Base-by-base conservation (phyloP, 1,140 invertebrate species). In the Pinna nobilis region DNA sequence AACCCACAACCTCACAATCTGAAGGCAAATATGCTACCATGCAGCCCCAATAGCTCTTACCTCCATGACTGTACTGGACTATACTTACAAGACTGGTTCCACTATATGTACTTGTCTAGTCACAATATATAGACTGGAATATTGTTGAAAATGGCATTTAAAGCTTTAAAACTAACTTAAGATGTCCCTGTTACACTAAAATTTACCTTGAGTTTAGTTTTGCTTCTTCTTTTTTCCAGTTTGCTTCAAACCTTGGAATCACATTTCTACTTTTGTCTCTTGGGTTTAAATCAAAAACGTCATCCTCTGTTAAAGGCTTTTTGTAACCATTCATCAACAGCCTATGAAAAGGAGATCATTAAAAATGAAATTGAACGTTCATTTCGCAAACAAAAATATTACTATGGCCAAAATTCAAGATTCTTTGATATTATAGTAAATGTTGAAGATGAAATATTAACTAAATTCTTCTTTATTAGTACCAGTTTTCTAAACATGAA, bases 261-360 rank as follows among this genome's bases (percentile, higher is more conserved):
- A 98, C 92, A 88, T 93, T 93, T 44, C 89, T 90, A 18, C 96
- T 94, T 50, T 92, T 92, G 84, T 99, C 95, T 79, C 93, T 92
- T 5, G 93, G 93, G 80, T 96, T 94, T 85, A 99, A 92, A 53
- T 94, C 93, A 95, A 96, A 98, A 1, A 99, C 88, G 88, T 98
- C 95, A 44, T 91, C 90, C 60, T 92, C 92, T 82, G 94, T 94
- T 35, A 99, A 89, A 15, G 95, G 94, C 74, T 93, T 93, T 20
- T 57, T 80, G 72, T 78, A 82, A 0, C 81, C 81, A 57, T 59
- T 39, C 1, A 71, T 30, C 74, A 80, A 47, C 47, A 82, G 30
- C 20, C 81, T 82, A 68, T 44, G 23, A 59, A 53, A 0, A 53
- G 20, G 15, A 18, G 39, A 11, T 44, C n/a, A 11, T 44, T 44